phyloP scores from a whole-genome alignment of 2,888 invertebrate species.

The Loripinus fragilis region DNA sequence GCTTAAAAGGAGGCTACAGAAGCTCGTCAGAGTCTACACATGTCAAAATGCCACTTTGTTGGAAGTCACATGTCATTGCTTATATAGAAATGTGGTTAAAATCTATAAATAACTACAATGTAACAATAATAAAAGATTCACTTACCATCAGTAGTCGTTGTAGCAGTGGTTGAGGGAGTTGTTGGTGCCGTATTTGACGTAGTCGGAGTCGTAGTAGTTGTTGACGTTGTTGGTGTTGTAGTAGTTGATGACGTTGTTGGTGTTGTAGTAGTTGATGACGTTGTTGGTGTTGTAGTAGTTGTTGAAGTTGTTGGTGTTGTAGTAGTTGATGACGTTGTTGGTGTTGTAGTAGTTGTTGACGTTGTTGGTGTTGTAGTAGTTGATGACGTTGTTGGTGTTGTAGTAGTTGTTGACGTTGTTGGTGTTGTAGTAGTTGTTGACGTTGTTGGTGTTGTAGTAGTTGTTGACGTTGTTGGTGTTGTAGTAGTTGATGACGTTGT shows the following conservation, averaged over 20 bases:
- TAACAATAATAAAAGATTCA: too few species aligned
- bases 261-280: not conserved
- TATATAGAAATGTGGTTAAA: too few species aligned
- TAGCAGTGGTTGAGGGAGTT: not conserved
- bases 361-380: slow-evolving; percentile 2
- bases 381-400: not conserved
- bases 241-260: slow-evolving; percentile 3
- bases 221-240: not conserved
- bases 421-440: not conserved
- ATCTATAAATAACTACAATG: too few species aligned
- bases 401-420: not conserved
- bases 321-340: not conserved
- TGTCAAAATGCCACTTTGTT: too few species aligned
- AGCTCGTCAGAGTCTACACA: too few species aligned
- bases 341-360: not conserved
- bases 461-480: not conserved
- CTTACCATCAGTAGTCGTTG: slow-evolving; percentile 18
- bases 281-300: not conserved
- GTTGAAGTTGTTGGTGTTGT: slow-evolving; percentile 7
- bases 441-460: not conserved
- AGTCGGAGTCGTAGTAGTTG: not conserved
- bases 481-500: not conserved
- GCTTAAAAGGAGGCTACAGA: too few species aligned
- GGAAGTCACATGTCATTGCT: too few species aligned
- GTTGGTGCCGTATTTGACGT: not conserved